These are phyloP conservation scores for Cantharis rustica DNA, from an alignment of 2,888 invertebrate species.

Conservation along the genomic window DNA sequence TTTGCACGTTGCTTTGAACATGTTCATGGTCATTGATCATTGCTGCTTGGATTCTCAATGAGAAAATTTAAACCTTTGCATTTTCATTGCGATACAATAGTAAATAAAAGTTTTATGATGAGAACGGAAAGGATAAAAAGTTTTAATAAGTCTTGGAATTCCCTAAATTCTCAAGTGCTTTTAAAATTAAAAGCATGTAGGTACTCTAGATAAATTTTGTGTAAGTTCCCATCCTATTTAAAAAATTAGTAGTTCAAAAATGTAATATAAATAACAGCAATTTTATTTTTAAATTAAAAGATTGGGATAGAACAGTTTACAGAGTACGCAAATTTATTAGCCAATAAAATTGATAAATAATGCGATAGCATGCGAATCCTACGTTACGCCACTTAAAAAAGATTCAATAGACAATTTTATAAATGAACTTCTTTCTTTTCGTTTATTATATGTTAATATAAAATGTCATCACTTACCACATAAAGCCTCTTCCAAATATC, in stretches of 20 bases:
- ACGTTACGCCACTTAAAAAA: neutral
- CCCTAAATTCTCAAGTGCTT: neutral
- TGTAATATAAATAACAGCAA: neutral
- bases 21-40: neutral
- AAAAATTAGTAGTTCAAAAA: neutral
- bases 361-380: neutral
- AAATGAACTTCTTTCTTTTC: neutral
- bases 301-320: neutral
- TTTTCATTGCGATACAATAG: neutral
- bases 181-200: neutral
- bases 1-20: neutral
- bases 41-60: neutral
- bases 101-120: neutral
- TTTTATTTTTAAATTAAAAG: neutral
- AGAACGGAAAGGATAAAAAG: neutral
- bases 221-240: neutral
- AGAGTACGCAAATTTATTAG: neutral
- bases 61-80: neutral
- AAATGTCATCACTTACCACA: slow-evolving; percentile 68
- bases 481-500: slow-evolving; percentile 90
- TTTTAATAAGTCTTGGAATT: neutral
- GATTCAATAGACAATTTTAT: neutral
- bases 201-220: neutral
- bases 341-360: neutral
- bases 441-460: neutral